Base-by-base conservation (phyloP, 2,113 vertebrate species). In the Dolichotis patagonum region DNA sequence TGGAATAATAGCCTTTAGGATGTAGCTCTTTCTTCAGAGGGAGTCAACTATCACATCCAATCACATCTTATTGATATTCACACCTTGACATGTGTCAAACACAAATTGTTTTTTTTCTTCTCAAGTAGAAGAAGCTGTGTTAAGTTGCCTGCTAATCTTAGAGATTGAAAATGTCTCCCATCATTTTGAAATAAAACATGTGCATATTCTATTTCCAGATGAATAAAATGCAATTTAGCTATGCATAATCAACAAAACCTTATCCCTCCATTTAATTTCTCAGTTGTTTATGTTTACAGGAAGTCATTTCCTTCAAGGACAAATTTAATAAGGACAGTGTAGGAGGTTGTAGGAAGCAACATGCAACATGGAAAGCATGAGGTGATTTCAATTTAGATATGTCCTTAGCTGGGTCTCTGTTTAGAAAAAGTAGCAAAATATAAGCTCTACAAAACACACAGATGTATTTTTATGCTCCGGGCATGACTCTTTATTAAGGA, bases 271-370 rank as follows among this genome's bases (percentile, higher is more conserved):
- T 87, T 81, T n/a, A 7, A 0, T 35, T 8, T 96, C 85, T 92
- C 28, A 0, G 24, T 92, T 96, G 75, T 38, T 84, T 86, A 90
- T 86, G 19, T 88, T 73, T 91, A 89, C 93, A 91, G 69, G n/a
- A 93, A 71, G 35, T 60, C 65, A 60, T 87, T 96, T 69, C 38
- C 84, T 97, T 97, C 95, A 97, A 98, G 97, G 94, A 75, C 94
- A 95, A 20, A 92, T 73, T 95, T 91, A 94, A 85, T 38, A 91
- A 81, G 83, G 86, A 82, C 91, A 80, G 41, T 38, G 60, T 62
- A 97, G 85, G 12, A 71, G 80, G 5, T 82, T 80, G 43, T 0
- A 88, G 60, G 62, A 85, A 97, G 90, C 41, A 54, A 49, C 84
- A 69, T 13, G 0, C 0, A 28, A 96, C 95, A 63, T 84, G 63